Evolutionary conservation across 2,113 vertebrate species (phyloP), one percentile per base, ranked within the genome.

Genomic region (Ibidorhyncha struthersii): DNA sequence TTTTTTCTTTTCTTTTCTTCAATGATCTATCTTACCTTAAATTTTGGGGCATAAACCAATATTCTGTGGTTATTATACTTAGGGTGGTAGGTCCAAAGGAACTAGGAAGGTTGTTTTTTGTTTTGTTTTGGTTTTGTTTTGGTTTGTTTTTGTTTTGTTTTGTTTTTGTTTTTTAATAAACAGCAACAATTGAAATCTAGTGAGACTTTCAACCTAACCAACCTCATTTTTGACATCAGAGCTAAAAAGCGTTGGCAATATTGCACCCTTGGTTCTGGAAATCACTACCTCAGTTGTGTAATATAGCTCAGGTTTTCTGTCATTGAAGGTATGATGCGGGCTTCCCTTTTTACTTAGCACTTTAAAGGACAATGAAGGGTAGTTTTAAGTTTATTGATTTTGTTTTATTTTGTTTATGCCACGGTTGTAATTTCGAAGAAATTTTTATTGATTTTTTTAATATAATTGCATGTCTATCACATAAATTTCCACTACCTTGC

Each of bases 311-410:
- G 6, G 8, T 63, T 94, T 93, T 85, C 74, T 83, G 32, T 13
- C 32, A 62, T 7, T 43, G 25, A 62, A 58, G 2, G 6, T 27
- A 34, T 77, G 15, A 66, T 40, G 14, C 7, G 58, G 13, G 15
- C 5, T 66, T 73, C 55, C 79, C 12, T 30, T 72, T 88, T 71
- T 74, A 47, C 25, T 80, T 83, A 74, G 26, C 6, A 34, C 8
- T 88, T 90, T 52, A 70, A 78, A 94, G 65, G 55, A 88, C 62
- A 82, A 17, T 29, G 56, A 91, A 96, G 70, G 41, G 6, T 63
- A 91, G 17, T 63, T 94, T 87, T 30, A 90, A 80, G 27, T 63
- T 83, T 89, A 95, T 94, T 83, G 86, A 93, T 93, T 96, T 92
- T 86, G 2, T 17, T 76, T 80, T 85, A 23, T 82, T 93, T 95